Conservation (phyloP, 2,888 invertebrate genomes). For the Sphaerophoria taeniata region DNA sequence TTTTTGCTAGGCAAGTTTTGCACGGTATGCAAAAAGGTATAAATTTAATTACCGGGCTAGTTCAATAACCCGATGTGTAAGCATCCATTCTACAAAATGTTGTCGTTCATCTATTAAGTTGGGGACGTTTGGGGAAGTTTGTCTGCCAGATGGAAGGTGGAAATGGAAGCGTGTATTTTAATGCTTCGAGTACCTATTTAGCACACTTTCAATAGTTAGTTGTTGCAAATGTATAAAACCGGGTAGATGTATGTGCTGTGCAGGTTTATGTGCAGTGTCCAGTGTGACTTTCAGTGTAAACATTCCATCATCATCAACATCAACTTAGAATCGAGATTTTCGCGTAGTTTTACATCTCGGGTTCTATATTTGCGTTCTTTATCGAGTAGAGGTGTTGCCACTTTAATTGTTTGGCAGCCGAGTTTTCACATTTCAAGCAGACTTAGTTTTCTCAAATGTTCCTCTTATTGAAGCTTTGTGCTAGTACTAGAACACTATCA, state of each 20-base stretch:
- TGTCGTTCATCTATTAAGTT: conserved; percentile 13
- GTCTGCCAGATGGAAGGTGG: conserved; percentile 3
- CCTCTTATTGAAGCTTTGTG: too few relatives aligned
- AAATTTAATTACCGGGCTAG: conserved; percentile 74
- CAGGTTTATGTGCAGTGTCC: conserved; percentile 16
- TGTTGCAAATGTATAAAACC: neutral
- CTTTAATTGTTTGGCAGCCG: too few relatives aligned
- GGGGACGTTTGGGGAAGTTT: conserved; percentile 6
- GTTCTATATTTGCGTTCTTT: conserved; percentile 15
- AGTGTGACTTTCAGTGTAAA: conserved; percentile 68
- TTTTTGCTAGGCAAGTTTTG: conserved; percentile 46
- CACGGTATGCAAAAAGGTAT: conserved; percentile 72
- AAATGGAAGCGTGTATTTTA: conserved; percentile 7
- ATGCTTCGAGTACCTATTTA: conserved; percentile 59
- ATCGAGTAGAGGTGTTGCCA: too few relatives aligned
- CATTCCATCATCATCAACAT: conserved; percentile 62
- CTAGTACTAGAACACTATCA: too few relatives aligned
- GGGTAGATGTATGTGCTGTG: conserved; percentile 12
- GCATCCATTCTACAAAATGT: conserved; percentile 57
- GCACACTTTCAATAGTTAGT: conserved; percentile 65
- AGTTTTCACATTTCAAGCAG: too few relatives aligned
- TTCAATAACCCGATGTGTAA: conserved; percentile 71
- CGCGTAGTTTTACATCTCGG: conserved; percentile 34
- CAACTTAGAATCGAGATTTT: conserved; percentile 59
- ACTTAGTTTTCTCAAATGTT: too few relatives aligned